Base-by-base conservation (phyloP, 2,113 vertebrate species). In the Heterotis niloticus region DNA sequence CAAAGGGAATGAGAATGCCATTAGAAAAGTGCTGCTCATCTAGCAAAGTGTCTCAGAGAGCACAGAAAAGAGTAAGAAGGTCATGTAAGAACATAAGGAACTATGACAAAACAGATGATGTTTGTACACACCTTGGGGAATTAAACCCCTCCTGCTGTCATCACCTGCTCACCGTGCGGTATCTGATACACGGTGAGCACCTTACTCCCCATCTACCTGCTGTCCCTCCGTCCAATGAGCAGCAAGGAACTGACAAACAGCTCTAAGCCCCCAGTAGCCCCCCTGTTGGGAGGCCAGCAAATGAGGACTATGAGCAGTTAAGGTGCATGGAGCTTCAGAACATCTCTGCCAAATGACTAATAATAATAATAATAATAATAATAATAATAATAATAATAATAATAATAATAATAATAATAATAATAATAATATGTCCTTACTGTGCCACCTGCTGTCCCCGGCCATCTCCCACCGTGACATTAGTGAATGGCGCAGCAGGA, bases 181-280 rank as follows among this genome's bases (percentile, higher is more conserved):
- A 71, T 26, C 28, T 60, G 77, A 70, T 59, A 69, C 56, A 69
- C 28, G 20, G 11, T 66, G 44, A 71, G 56, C 56, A 60, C 67
- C 77, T 78, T 34, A 34, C 28, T 17, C 77, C 24, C 56, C 77
- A 26, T 57, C 28, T 78, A 70, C 56, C 67, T 78, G 77, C 67
- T 78, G 77, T 68, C 29, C 28, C 77, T 78, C 65, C 20, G 23
- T 60, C 28, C 18, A 23, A 56, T 71, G 52, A 60, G 64, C 12
- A 68, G 10, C 24, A 59, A 24, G 76, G 65, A 68, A 29, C 66
- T 78, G 77, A 78, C 26, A 71, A n/a, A 23, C 14, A 23, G 23
- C 17, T 69, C 28, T 20, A 3, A 9, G 28, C 28, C 60, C 54
- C 56, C 28, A 70, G 23, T 26, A 7, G 17, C 28, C 77, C 26